These are phyloP conservation scores for Hucho hucho DNA, from an alignment of 2,113 vertebrate genomes.

Conservation along the genomic window DNA sequence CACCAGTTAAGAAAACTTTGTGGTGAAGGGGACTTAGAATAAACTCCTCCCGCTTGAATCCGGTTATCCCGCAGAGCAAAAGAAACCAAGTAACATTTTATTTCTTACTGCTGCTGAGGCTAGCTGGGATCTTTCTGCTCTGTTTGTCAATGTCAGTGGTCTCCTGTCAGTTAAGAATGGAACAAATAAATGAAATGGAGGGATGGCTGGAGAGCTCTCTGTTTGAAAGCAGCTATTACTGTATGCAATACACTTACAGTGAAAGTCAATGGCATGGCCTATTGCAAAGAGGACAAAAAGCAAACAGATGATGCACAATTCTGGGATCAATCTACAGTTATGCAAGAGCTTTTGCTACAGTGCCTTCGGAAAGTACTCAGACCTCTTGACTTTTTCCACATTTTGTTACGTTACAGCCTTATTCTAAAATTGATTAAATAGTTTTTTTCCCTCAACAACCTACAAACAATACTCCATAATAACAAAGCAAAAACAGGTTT, in stretches of 20 bases:
- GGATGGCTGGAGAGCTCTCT: neutral
- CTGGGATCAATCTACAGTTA: neutral
- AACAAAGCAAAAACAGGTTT: too few species aligned
- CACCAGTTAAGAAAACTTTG: constrained; percentile 33
- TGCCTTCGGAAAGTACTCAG: too few species aligned
- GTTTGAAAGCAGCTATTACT: neutral
- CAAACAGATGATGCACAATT: neutral
- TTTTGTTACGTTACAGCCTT: too few species aligned
- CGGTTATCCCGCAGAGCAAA: constrained; percentile 1
- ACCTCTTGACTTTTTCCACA: too few species aligned
- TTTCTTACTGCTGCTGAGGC: neutral
- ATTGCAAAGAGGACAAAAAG: neutral
- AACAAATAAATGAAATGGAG: neutral
- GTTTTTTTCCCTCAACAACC: too few species aligned
- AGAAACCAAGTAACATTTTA: constrained; percentile 4
- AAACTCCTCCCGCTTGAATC: constrained; percentile 16
- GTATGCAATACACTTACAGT: neutral
- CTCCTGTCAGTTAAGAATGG: neutral
- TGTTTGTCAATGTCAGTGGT: neutral
- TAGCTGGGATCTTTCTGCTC: neutral
- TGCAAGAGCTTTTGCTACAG: neutral
- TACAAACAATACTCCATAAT: too few species aligned
- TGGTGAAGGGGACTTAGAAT: constrained; percentile 36
- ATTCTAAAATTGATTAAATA: too few species aligned
- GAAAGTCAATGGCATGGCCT: neutral